Percentiles rank a stretch among this genome's conserved stretches.
Evolutionary conservation across 2,113 vertebrate genomes (phyloP).

Genomic region (Cavia porcellus): DNA sequence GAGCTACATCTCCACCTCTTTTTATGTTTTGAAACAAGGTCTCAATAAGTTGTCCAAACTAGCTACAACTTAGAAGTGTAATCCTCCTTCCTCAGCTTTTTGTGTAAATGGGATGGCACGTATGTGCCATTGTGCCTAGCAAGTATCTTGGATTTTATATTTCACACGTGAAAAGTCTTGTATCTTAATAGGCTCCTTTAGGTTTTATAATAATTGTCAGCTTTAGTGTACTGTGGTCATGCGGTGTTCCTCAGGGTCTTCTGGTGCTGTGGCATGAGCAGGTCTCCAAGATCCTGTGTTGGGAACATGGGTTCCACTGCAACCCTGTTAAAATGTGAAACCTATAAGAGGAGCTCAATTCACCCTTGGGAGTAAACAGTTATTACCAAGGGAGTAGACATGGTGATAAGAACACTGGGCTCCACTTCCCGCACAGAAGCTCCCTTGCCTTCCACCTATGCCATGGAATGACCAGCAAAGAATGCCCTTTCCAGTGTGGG

Average conservation of each 20-base stretch:
- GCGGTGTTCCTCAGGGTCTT: background rate
- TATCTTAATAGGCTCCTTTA: conserved; percentile 46
- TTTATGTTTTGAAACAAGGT: background rate
- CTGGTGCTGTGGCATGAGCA: background rate
- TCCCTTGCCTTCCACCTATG: background rate
- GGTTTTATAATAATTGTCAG: conserved; percentile 53
- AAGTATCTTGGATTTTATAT: conserved; percentile 18
- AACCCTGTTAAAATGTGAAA: background rate
- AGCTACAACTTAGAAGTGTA: background rate
- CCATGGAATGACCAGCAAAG: background rate
- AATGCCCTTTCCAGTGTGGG: too few relatives aligned
- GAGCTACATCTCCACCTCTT: background rate
- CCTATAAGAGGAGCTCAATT: background rate
- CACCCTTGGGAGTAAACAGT: background rate
- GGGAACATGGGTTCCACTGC: background rate
- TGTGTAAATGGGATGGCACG: too few relatives aligned
- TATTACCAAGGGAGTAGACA: background rate
- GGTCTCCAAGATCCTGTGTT: background rate
- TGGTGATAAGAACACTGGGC: background rate
- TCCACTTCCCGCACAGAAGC: too few relatives aligned
- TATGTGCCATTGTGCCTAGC: background rate
- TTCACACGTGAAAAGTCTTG: conserved; percentile 38
- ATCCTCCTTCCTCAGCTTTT: background rate
- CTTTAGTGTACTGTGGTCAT: conserved; percentile 12
- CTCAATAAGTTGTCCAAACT: background rate